Base-by-base conservation (phyloP, 2,113 vertebrate species). In the Fulica atra region DNA sequence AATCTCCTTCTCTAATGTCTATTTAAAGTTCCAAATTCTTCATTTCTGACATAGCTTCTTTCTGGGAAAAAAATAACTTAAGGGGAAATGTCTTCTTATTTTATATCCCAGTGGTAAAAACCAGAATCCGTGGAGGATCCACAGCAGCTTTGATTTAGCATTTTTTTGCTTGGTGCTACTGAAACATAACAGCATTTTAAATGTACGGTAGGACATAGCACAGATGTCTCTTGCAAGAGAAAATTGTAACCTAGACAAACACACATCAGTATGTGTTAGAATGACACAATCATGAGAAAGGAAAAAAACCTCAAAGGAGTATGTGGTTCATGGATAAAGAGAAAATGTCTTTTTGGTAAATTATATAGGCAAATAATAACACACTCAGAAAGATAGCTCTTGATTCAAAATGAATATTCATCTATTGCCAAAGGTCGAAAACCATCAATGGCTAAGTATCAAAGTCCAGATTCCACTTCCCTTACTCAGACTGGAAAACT, bases 291-390 rank as follows among this genome's bases (percentile, higher is more conserved):
- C 11, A 21, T 2, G 5, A 65, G 20, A 31, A 50, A n/a, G 15
- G 2, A 18, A 87, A 33, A 54, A 46, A 46, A 21, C 40, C 40
- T 17, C 21, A 21, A 48, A 36, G 0, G 3, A 24, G 3, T 20
- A 40, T 11, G 16, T 14, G 16, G 7, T 19, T 31, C 42, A 46
- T 11, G 50, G n/a, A 11, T 3, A 6, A 57, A 61, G 23, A 63
- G 6, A 73, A 81, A 61, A 5, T 0, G 1, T 2, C 2, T 21
- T 50, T 57, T 59, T n/a, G 12, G 4, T 35, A 56, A 80, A 8
- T 40, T 80, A 24, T 33, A 23, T 10, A 44, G 21, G 5, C 28
- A 86, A n/a, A 7, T 2, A 12, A 18, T 26, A 57, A 29, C 29
- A 51, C 21, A 42, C 3, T 38, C 18, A 44, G 36, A 74, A 76